A percentile compares a stretch with the other conserved stretches of the same genome.
Conservation (phyloP, 2,113 vertebrate species). For the Clarias magur region DNA sequence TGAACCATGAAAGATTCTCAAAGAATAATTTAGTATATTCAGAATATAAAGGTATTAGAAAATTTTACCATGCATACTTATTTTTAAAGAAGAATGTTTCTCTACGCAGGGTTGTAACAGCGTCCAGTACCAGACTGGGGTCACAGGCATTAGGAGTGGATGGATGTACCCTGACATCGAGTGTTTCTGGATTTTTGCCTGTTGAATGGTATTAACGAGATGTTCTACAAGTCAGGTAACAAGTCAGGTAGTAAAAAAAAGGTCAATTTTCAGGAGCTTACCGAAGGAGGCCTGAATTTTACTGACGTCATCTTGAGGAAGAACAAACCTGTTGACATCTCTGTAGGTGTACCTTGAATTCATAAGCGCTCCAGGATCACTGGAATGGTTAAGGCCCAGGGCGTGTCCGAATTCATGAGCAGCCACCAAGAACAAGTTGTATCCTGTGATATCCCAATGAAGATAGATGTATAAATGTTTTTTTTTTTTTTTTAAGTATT, state of each 20-base stretch:
- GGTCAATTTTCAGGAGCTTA: slow-evolving; percentile 59
- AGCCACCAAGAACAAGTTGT: slow-evolving; percentile 85
- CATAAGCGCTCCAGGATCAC: slow-evolving; percentile 87
- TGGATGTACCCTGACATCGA: slow-evolving; percentile 50
- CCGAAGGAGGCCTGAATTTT: slow-evolving; percentile 93
- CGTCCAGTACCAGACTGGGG: slow-evolving; percentile 79
- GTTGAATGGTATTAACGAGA: neutral
- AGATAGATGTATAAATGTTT: neutral
- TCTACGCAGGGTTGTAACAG: slow-evolving; percentile 81
- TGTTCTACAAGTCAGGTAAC: neutral
- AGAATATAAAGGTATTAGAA: no score
- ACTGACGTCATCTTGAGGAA: slow-evolving; percentile 84
- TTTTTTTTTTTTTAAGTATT: no score
- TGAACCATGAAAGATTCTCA: no score
- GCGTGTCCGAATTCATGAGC: slow-evolving; percentile 96
- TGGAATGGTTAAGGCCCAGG: slow-evolving; percentile 85
- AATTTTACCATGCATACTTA: slow-evolving; percentile 69
- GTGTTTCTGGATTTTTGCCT: slow-evolving; percentile 58
- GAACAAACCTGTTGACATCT: slow-evolving; percentile 70
- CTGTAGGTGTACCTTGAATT: slow-evolving; percentile 80
- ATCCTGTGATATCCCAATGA: slow-evolving; percentile 66
- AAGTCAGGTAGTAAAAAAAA: neutral
- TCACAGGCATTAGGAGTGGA: slow-evolving; percentile 81
- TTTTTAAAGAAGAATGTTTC: slow-evolving; percentile 88
- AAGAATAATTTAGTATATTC: no score